phyloP scores from a whole-genome alignment of 2,113 vertebrate genomes.

The Steatornis caripensis region DNA sequence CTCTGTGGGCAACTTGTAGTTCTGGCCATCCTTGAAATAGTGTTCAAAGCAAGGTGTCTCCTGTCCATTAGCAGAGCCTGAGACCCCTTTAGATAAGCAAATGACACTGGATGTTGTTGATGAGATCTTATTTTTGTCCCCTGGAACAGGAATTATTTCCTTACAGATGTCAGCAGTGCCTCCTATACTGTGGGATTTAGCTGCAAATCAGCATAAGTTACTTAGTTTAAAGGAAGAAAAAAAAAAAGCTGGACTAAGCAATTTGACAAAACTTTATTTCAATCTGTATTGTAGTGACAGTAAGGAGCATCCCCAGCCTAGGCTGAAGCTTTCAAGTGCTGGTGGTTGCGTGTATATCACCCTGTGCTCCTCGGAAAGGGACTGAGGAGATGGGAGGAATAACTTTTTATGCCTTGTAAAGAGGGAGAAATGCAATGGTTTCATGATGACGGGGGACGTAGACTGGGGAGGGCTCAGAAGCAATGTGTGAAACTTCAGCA shows the following conservation, averaged over 20 bases:
- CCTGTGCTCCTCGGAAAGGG: not conserved
- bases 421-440: not conserved
- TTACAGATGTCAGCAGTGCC: not conserved
- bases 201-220: not conserved
- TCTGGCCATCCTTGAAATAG: not conserved
- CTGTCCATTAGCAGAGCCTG: not conserved
- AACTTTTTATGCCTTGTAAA: not conserved
- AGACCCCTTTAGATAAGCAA: not conserved
- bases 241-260: not conserved
- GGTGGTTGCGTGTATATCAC: not conserved
- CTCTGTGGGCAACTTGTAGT: not conserved
- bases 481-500: fast-evolving
- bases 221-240: not conserved
- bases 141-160: not conserved
- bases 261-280: not conserved
- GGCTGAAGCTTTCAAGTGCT: not conserved
- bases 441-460: fast-evolving
- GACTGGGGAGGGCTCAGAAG: not conserved
- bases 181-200: not conserved
- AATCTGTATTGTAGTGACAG: not conserved
- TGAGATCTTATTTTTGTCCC: not conserved
- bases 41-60: not conserved
- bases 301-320: not conserved
- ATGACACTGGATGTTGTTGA: not conserved
- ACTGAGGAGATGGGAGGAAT: not conserved